phyloP scores from a whole-genome alignment of 2,797 vertebrate species.

The Falco rusticolus region DNA sequence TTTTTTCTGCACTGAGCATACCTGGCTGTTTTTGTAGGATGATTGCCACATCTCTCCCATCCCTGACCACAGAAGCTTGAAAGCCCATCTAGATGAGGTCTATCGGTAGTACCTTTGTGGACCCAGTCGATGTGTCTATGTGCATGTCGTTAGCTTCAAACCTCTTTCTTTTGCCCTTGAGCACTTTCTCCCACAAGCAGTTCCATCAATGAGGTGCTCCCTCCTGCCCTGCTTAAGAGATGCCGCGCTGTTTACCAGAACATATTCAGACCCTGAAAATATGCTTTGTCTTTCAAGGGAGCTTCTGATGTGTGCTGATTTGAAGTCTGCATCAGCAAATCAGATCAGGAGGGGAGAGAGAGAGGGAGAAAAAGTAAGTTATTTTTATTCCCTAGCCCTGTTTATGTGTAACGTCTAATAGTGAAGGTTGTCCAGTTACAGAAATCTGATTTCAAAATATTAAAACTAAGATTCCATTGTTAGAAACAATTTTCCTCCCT shows the following conservation, averaged over 20 bases:
- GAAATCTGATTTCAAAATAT: background rate
- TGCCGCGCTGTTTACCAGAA: background rate
- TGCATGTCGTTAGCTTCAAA: background rate
- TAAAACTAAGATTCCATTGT: fast-evolving
- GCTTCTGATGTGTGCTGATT: background rate
- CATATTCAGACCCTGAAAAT: background rate
- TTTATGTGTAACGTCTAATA: background rate
- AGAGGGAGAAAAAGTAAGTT: background rate
- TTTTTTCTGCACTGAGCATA: background rate
- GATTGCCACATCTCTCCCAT: background rate
- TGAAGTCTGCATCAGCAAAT: background rate
- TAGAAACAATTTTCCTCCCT: background rate
- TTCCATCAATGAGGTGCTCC: background rate
- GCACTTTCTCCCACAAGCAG: background rate
- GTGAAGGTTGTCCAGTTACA: background rate
- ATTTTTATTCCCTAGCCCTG: no score
- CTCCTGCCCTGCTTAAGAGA: background rate
- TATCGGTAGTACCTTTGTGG: background rate
- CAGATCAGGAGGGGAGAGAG: background rate
- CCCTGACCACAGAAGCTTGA: background rate
- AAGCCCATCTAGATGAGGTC: background rate
- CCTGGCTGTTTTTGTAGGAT: background rate
- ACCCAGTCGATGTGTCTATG: background rate
- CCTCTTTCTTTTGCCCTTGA: background rate
- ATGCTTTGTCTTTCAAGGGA: background rate